A percentile compares a stretch with the other conserved stretches of the same genome.
phyloP scores from a whole-genome alignment of 2,113 vertebrate species.

The Nothocercus julius region DNA sequence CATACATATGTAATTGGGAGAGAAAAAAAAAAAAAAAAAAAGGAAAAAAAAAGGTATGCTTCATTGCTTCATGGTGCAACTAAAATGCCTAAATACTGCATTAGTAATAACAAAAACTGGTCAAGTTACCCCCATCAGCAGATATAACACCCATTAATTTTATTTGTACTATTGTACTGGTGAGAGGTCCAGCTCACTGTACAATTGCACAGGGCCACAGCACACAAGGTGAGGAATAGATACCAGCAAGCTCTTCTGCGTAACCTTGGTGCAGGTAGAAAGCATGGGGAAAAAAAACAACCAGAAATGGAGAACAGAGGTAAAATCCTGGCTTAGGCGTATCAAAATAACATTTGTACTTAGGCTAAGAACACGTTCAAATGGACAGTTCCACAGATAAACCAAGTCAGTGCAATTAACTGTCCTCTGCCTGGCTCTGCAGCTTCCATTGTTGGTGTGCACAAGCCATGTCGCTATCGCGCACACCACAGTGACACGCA shows the following conservation, averaged over 20 bases:
- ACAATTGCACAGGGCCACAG: not conserved
- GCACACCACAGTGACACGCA: rapidly evolving
- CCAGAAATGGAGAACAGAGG: not conserved
- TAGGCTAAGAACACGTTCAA: not conserved
- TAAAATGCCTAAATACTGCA: not conserved
- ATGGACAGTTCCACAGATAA: not conserved
- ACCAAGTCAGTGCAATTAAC: not conserved
- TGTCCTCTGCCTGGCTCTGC: not conserved
- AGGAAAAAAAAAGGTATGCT: not conserved
- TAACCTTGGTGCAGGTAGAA: not conserved
- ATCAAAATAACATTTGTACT: not conserved
- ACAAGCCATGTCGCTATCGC: not conserved
- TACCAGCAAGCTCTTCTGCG: not conserved
- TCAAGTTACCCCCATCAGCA: not conserved
- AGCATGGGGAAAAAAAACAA: not conserved
- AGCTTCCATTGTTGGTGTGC: not conserved
- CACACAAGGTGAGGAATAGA: not conserved
- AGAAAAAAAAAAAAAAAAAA: too few relatives aligned
- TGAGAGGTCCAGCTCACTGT: not conserved
- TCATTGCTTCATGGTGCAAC: not conserved
- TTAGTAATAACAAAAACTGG: not conserved
- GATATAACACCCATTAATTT: not conserved
- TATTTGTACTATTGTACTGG: not conserved
- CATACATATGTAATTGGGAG: not conserved
- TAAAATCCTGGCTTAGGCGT: not conserved